Evolutionary conservation across 2,888 invertebrate species (phyloP).

Genomic region (Phengaris alcon): DNA sequence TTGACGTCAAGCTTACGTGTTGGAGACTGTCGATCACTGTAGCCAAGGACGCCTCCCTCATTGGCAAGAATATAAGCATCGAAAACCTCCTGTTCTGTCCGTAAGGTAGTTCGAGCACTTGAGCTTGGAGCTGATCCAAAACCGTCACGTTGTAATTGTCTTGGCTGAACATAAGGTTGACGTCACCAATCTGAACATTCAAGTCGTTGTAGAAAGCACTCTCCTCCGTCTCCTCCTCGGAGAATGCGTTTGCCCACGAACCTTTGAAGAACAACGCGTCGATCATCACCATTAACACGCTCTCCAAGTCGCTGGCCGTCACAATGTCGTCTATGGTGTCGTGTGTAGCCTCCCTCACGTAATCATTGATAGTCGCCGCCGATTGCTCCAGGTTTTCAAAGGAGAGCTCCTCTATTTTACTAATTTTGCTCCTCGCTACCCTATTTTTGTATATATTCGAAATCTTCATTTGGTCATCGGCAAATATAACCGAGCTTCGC

Average conservation of each 20-base stretch:
- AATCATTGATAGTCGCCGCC: constrained; percentile 54
- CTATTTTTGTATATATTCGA: constrained; percentile 46
- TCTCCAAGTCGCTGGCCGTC: constrained; percentile 50
- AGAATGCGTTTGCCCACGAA: constrained; percentile 54
- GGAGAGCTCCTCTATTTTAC: constrained; percentile 47
- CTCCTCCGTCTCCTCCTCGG: constrained; percentile 49
- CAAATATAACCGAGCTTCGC: constrained; percentile 54
- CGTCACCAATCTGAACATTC: constrained; percentile 53
- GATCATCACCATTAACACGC: constrained; percentile 49
- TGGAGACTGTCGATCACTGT: constrained; percentile 73
- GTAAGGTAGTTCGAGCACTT: constrained; percentile 62
- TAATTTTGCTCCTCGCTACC: constrained; percentile 45
- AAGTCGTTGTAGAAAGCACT: constrained; percentile 55
- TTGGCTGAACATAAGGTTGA: constrained; percentile 56
- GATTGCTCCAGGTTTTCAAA: constrained; percentile 48
- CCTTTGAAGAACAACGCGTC: constrained; percentile 67
- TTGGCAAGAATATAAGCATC: constrained; percentile 82
- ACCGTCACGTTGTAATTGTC: constrained; percentile 46
- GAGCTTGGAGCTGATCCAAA: constrained; percentile 48
- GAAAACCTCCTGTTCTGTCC: constrained; percentile 66
- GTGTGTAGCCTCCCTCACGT: constrained; percentile 44
- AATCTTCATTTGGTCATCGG: constrained; percentile 49
- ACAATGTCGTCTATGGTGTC: constrained; percentile 58
- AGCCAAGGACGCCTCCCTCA: constrained; percentile 57
- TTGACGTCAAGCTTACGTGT: constrained; percentile 59